Evolutionary conservation across 2,113 vertebrate genomes (phyloP).

Genomic region (Hippocampus zosterae): DNA sequence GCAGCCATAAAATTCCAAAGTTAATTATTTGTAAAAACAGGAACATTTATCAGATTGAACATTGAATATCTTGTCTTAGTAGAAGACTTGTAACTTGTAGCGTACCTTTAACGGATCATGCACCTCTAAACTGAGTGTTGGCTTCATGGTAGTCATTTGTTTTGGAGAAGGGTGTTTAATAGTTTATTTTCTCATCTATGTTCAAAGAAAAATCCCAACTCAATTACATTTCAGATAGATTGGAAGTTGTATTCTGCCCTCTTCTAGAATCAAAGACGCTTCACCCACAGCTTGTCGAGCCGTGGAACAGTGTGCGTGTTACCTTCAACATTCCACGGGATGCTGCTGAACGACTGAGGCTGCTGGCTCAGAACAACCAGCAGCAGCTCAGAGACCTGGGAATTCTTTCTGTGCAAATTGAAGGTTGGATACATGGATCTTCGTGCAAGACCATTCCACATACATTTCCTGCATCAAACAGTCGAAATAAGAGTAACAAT

Average conservation of each 20-base stretch:
- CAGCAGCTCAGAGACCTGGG: conserved; percentile 96
- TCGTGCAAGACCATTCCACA: not conserved
- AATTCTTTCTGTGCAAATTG: conserved; percentile 96
- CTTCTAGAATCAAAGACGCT: conserved; percentile 78
- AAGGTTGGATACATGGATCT: conserved; percentile 73
- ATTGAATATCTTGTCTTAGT: too few relatives aligned
- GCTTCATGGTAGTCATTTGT: not conserved
- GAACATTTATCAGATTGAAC: too few relatives aligned
- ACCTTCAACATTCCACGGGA: conserved; percentile 97
- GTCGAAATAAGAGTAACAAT: not conserved
- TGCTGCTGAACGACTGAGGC: conserved; percentile 88
- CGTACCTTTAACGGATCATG: not conserved
- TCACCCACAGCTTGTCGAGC: conserved; percentile 84
- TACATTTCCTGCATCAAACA: not conserved
- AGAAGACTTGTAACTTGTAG: too few relatives aligned
- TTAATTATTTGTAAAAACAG: too few relatives aligned
- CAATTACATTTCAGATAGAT: not conserved
- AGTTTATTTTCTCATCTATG: not conserved
- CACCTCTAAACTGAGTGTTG: not conserved
- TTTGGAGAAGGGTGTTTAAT: not conserved
- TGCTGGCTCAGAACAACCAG: conserved; percentile 94
- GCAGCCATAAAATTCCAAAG: too few relatives aligned
- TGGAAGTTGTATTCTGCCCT: conserved; percentile 8
- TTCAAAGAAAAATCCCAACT: not conserved
- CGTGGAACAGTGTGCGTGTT: conserved; percentile 97